A percentile compares a stretch with the other conserved stretches of the same genome.
Conservation (phyloP, 2,888 invertebrate species). For the Drosophila quinaria region DNA sequence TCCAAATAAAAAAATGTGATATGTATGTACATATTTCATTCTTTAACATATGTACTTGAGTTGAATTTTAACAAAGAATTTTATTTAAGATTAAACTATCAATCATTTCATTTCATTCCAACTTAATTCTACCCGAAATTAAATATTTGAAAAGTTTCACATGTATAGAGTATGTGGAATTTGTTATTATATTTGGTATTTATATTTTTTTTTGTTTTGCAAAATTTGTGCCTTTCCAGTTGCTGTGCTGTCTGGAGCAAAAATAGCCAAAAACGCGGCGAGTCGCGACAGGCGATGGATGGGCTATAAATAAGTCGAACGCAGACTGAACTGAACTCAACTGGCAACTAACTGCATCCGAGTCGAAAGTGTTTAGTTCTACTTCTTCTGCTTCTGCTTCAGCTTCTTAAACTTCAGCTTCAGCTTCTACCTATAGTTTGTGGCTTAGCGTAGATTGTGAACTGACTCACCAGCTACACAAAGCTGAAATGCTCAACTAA, state of each 20-base stretch:
- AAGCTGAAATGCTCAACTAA: constrained; percentile 66
- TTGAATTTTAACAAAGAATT: neutral
- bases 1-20: too few species aligned
- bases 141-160: constrained; percentile 11
- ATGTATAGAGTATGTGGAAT: constrained; percentile 41
- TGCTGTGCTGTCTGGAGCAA: constrained; percentile 71
- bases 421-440: neutral
- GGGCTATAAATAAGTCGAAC: constrained; percentile 74
- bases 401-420: neutral
- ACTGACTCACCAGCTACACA: constrained; percentile 63
- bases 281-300: constrained; percentile 79
- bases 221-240: constrained; percentile 53
- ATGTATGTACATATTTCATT: too few species aligned
- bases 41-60: neutral
- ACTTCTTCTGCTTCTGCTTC: neutral
- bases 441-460: constrained; percentile 13
- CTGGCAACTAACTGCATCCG: constrained; percentile 41
- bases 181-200: constrained; percentile 1
- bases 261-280: constrained; percentile 65
- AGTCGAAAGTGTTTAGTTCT: constrained; percentile 9
- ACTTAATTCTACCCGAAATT: neutral
- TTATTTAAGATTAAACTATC: neutral
- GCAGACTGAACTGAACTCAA: constrained; percentile 67
- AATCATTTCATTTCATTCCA: constrained; percentile 2
- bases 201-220: neutral